A percentile compares a stretch with the other conserved stretches of the same genome.
Evolutionary conservation across 2,888 invertebrate genomes (phyloP).

Genomic region (Lottia gigantea): DNA sequence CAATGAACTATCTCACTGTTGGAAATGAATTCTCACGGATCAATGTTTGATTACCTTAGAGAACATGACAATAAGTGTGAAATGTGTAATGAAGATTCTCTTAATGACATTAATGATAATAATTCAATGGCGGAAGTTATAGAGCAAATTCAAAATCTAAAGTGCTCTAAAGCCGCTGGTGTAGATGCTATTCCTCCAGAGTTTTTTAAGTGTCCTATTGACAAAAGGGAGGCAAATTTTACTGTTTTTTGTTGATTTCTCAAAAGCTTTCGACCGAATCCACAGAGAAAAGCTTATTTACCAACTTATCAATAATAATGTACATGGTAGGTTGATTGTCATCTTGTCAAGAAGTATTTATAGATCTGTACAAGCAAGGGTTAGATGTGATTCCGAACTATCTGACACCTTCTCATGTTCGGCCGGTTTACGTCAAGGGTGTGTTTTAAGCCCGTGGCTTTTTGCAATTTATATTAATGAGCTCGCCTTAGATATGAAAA

Average conservation of each 20-base stretch:
- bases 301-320: neutral
- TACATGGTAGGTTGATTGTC: conserved; percentile 5
- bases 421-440: neutral
- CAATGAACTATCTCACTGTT: no score
- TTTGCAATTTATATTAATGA: neutral
- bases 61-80: conserved; percentile 1
- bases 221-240: conserved; percentile 5
- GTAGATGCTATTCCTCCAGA: conserved; percentile 5
- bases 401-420: conserved; percentile 1
- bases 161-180: conserved; percentile 2
- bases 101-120: neutral
- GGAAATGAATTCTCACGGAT: neutral
- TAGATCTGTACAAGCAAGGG: neutral
- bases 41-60: neutral
- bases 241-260: conserved; percentile 5
- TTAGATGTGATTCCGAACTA: conserved; percentile 7
- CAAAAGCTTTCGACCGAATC: neutral
- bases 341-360: conserved; percentile 1
- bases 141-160: neutral
- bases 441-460: neutral
- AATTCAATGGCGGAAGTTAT: neutral
- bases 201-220: neutral
- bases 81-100: neutral
- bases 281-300: neutral
- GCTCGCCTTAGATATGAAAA: neutral